phyloP scores from a whole-genome alignment of 37 sponge, comb jelly and placozoan genomes.

The Beroe ovata region DNA sequence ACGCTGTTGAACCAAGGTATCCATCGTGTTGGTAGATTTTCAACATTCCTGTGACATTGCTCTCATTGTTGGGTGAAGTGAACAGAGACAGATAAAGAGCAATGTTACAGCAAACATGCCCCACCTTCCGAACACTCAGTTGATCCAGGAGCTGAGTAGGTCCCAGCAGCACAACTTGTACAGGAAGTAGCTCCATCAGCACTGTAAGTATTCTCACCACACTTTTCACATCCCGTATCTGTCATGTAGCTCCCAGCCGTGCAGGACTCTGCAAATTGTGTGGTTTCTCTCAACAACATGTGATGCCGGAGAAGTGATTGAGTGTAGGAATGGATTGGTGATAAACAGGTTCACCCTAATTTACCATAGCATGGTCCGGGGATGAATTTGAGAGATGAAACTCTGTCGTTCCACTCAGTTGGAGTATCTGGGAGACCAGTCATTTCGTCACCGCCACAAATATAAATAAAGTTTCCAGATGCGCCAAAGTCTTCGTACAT shows the following conservation, averaged over 20 bases:
- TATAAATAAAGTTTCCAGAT: background rate
- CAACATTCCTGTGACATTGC: background rate
- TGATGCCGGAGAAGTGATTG: too few species aligned
- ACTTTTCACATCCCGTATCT: background rate
- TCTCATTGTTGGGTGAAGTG: too few species aligned
- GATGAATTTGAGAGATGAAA: background rate
- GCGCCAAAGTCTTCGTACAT: background rate
- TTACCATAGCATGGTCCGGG: background rate
- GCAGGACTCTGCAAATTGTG: constrained; percentile 13
- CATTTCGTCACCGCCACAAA: background rate
- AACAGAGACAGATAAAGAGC: too few species aligned
- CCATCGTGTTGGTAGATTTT: background rate
- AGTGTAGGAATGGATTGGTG: too few species aligned
- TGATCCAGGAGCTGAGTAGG: too few species aligned
- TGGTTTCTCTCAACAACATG: too few species aligned
- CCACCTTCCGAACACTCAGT: too few species aligned
- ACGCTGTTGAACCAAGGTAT: background rate
- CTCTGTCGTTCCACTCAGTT: background rate
- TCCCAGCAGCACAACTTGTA: constrained; percentile 37
- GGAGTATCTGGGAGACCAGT: background rate
- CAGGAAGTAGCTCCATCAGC: constrained; percentile 10
- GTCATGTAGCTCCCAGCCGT: constrained; percentile 19
- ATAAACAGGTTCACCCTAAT: too few species aligned
- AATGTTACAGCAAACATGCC: too few species aligned
- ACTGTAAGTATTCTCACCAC: constrained; percentile 28